Evolutionary conservation across 2,888 invertebrate genomes (phyloP), one percentile per base, ranked within the genome.

Genomic region (Anarsia innoxiella): DNA sequence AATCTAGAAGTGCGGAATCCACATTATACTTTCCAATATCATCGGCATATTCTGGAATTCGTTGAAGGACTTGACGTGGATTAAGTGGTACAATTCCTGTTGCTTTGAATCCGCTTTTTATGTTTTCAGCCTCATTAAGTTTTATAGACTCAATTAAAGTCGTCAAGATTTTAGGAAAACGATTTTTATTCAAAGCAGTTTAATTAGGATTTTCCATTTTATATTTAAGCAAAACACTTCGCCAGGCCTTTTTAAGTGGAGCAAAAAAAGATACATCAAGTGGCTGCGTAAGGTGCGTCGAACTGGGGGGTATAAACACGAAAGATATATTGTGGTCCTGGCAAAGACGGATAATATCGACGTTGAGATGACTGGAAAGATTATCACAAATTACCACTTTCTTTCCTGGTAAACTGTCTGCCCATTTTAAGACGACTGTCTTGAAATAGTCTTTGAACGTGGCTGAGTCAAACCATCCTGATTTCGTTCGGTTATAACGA

Each of bases 391-490:
- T 34, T 2, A 27, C 6, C 4, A 34, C n/a, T 16, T 31, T 34
- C 15, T 32, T 47, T 14, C 62, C 64, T 10, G 27, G 34, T 25
- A 46, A 45, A 27, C 48, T 43, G 35, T 49, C 43, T 16, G 55
- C 45, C 40, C 31, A 49, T 10, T 49, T 48, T n/a, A 53, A 36
- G 2, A 48, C 31, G 2, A 50, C 36, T 9, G 43, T 42, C 23
- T 44, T 37, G 9, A 68, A 50, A 56, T 57, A 66, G 37, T 67
- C 59, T 45, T 59, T 51, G 50, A 69, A 69, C 26, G 45, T 51
- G 1, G 27, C 37, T 2, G 40, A 25, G 41, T 67, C 68, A 41
- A 69, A 60, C 67, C 67, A 70, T 1, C 71, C 75, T 29, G 56
- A 60, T 32, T 43, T 41, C 2, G 64, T 56, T 1, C 67, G 23